These are phyloP conservation scores for Drosophila suboccidentalis DNA, from an alignment of 2,888 invertebrate species.

Conservation along the genomic window DNA sequence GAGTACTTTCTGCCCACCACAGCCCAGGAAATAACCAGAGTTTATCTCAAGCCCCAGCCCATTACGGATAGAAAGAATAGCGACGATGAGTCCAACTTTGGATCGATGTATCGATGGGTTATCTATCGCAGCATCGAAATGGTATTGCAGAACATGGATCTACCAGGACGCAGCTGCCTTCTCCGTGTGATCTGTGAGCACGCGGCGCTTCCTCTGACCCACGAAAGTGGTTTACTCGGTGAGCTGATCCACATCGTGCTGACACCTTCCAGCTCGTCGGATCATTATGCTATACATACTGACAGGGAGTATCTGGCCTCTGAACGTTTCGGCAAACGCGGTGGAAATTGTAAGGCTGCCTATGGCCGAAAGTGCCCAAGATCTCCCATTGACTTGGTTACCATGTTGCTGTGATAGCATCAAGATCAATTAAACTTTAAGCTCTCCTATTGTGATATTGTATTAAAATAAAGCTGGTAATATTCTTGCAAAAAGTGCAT, in stretches of 20 bases:
- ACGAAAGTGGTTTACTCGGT: constrained; percentile 90
- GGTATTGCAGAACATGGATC: constrained; percentile 87
- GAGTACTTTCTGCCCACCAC: constrained; percentile 83
- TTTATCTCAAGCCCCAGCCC: constrained; percentile 77
- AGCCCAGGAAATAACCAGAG: constrained; percentile 73
- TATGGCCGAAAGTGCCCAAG: constrained; percentile 71
- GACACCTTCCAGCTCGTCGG: constrained; percentile 91
- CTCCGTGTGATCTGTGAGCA: constrained; percentile 92
- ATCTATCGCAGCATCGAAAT: constrained; percentile 82
- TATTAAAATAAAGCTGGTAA: neutral
- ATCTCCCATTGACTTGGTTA: constrained; percentile 78
- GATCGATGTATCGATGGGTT: constrained; percentile 79
- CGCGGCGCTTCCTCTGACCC: constrained; percentile 89
- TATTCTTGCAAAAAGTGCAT: neutral
- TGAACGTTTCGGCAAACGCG: constrained; percentile 88
- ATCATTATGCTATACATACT: constrained; percentile 87
- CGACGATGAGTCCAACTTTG: constrained; percentile 35
- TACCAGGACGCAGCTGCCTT: constrained; percentile 90
- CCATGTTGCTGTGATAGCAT: constrained; percentile 57
- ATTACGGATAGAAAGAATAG: constrained; percentile 59
- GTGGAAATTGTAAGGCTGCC: constrained; percentile 69
- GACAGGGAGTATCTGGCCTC: constrained; percentile 91
- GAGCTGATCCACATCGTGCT: constrained; percentile 91
- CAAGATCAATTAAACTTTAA: neutral
- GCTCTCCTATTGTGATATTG: constrained; percentile 33